Conservation (phyloP, 2,113 vertebrate genomes). For the Ramphastos sulfuratus region DNA sequence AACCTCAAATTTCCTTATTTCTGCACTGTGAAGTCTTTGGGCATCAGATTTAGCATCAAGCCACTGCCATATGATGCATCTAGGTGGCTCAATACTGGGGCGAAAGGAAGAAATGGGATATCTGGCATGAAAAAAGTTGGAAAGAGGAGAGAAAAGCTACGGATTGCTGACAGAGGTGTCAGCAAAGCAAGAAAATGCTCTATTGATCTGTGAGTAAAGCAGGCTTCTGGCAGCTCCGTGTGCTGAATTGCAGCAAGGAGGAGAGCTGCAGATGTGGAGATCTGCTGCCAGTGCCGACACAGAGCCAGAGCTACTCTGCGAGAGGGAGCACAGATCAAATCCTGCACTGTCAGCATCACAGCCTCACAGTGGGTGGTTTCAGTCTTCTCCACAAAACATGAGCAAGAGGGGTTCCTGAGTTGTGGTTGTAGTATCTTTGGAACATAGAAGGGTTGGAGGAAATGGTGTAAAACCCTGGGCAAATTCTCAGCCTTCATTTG, state of each 20-base stretch:
- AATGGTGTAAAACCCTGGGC: not conserved
- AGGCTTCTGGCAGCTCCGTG: not conserved
- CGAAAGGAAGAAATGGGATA: accelerated
- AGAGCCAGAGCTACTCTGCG: not conserved
- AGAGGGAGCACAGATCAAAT: not conserved
- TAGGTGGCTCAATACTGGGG: not conserved
- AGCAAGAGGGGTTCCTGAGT: not conserved
- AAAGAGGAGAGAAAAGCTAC: not conserved
- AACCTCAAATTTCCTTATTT: not conserved
- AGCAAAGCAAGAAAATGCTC: not conserved
- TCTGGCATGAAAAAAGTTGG: not conserved
- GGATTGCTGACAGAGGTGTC: not conserved
- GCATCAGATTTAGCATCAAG: not conserved
- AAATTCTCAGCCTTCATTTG: not conserved
- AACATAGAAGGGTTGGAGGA: not conserved
- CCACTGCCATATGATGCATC: not conserved
- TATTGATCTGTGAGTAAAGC: not conserved
- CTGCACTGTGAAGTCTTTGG: not conserved
- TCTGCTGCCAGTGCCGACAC: not conserved
- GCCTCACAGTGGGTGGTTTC: not conserved
- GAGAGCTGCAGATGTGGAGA: not conserved
- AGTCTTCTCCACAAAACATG: not conserved
- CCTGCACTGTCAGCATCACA: not conserved
- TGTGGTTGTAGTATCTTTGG: not conserved
- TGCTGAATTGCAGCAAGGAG: not conserved